phyloP scores from a whole-genome alignment of 2,888 invertebrate genomes.

The Barypeithes pellucidus region DNA sequence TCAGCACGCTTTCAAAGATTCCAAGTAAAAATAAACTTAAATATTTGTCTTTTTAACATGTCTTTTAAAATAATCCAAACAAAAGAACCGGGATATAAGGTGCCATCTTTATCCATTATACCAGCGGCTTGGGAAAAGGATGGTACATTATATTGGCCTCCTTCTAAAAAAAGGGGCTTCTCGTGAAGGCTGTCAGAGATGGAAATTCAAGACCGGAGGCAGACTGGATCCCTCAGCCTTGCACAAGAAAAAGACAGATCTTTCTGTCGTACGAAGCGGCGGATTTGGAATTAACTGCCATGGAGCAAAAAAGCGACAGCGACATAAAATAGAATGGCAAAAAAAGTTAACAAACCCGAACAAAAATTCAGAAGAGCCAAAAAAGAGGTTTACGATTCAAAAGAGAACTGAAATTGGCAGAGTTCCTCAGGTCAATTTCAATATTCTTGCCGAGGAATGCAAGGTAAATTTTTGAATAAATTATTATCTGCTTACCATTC shows the following conservation, averaged over 20 bases:
- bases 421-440: constrained; percentile 8
- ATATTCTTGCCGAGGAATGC: constrained; percentile 29
- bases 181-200: background rate
- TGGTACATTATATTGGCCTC: constrained; percentile 17
- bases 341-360: background rate
- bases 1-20: background rate
- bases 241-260: constrained; percentile 15
- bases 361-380: background rate
- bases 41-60: too few relatives aligned
- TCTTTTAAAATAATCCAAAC: constrained; percentile 21
- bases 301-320: constrained; percentile 14
- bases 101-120: constrained; percentile 2
- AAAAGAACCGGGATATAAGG: constrained; percentile 9
- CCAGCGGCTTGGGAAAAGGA: constrained; percentile 21
- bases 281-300: constrained; percentile 17
- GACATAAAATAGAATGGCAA: constrained; percentile 5
- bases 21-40: background rate
- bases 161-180: constrained; percentile 4
- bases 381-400: constrained; percentile 4
- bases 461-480: constrained; percentile 19
- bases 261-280: constrained; percentile 20
- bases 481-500: background rate
- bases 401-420: constrained; percentile 25
- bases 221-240: background rate
- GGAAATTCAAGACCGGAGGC: constrained; percentile 13